Evolutionary conservation across 1,140 invertebrate genomes (phyloP).

Genomic region (Drosophila triauraria): DNA sequence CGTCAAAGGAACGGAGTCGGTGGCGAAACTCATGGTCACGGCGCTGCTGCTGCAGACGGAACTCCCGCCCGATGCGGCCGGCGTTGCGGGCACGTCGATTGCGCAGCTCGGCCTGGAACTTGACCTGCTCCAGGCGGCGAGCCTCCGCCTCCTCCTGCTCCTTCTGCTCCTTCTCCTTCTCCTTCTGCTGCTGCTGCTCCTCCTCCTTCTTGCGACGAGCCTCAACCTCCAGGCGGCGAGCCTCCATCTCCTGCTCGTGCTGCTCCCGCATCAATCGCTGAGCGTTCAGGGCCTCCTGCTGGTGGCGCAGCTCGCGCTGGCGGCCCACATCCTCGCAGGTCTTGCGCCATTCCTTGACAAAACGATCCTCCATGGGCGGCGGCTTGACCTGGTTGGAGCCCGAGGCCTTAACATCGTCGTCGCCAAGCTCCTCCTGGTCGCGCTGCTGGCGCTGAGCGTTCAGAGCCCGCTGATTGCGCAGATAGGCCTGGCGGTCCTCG

Average conservation of each 20-base stretch:
- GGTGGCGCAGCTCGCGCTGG: not conserved
- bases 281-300: not conserved
- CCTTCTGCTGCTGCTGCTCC: not conserved
- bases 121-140: too few species aligned
- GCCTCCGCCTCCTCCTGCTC: not conserved
- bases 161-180: not conserved
- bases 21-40: not conserved
- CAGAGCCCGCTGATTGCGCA: conserved; percentile 5
- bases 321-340: not conserved
- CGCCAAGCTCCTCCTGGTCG: too few species aligned
- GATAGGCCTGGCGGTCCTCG: not conserved
- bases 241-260: not conserved
- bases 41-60: too few species aligned
- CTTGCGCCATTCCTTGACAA: not conserved
- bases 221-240: not conserved
- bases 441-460: not conserved
- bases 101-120: too few species aligned
- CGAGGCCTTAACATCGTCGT: too few species aligned
- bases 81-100: not conserved
- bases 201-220: too few species aligned
- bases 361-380: not conserved
- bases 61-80: not conserved
- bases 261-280: not conserved
- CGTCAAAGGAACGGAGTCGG: not conserved
- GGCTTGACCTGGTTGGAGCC: not conserved